These are phyloP conservation scores for Apistogramma diplotaenia DNA, from an alignment of 2,113 vertebrate genomes.

Conservation along the genomic window DNA sequence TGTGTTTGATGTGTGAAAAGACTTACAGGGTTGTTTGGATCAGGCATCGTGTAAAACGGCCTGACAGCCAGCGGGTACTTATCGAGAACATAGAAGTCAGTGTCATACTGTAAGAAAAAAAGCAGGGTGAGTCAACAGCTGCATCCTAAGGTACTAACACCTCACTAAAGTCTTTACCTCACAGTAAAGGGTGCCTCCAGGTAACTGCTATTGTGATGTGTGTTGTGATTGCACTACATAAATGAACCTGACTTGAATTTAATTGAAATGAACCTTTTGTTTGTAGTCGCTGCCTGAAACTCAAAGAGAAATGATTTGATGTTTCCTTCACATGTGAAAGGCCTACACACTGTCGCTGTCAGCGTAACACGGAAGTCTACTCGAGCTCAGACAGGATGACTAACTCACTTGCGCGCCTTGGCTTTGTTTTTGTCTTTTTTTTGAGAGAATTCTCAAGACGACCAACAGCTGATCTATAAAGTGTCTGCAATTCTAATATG, in stretches of 20 bases:
- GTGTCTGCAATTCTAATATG: neutral
- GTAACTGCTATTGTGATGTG: too few species aligned
- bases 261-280: neutral
- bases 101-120: constrained; percentile 86
- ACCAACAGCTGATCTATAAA: neutral
- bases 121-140: neutral
- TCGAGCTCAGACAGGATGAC: neutral
- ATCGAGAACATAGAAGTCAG: constrained; percentile 98
- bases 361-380: too few species aligned
- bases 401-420: neutral
- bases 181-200: too few species aligned
- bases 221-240: too few species aligned
- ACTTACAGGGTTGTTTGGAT: constrained; percentile 89
- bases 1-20: neutral
- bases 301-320: neutral
- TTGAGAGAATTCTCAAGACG: neutral
- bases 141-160: neutral
- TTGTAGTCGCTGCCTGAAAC: neutral
- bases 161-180: too few species aligned
- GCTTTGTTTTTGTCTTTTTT: neutral
- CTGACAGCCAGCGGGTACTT: constrained; percentile 97
- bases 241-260: too few species aligned
- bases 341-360: too few species aligned
- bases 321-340: neutral
- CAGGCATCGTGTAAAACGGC: constrained; percentile 99